These are phyloP conservation scores for Labia minor DNA, from an alignment of 2,888 invertebrate genomes.

Conservation along the genomic window DNA sequence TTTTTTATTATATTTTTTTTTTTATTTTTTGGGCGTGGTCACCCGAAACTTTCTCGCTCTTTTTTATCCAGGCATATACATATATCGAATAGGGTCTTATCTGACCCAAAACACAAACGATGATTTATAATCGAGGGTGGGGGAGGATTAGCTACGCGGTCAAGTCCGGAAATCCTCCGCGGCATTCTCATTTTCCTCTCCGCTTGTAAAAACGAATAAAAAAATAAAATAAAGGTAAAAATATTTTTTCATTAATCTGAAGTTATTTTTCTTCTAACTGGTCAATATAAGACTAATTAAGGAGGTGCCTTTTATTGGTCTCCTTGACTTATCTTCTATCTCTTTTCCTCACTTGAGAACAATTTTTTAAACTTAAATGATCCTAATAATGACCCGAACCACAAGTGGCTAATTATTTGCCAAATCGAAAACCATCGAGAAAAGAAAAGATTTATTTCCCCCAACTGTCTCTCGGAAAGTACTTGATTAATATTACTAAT, in stretches of 20 bases:
- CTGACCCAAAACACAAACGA: slow-evolving; percentile 7
- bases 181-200: not conserved
- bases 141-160: not conserved
- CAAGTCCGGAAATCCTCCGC: slow-evolving; percentile 1
- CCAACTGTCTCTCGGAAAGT: too few species aligned
- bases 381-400: slow-evolving; percentile 1
- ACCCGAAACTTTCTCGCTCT: not conserved
- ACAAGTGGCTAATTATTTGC: slow-evolving; percentile 8
- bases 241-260: not conserved
- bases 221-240: not conserved
- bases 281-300: not conserved
- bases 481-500: too few species aligned
- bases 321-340: not conserved
- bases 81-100: not conserved
- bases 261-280: not conserved
- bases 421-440: not conserved
- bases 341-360: not conserved
- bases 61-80: not conserved
- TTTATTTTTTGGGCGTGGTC: not conserved
- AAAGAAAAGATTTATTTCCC: not conserved
- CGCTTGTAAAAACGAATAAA: not conserved
- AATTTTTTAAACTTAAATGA: slow-evolving; percentile 8
- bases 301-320: not conserved
- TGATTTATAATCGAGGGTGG: not conserved
- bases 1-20: too few species aligned